Conservation (phyloP, 2,113 vertebrate genomes). For the Microcebus jonahi region DNA sequence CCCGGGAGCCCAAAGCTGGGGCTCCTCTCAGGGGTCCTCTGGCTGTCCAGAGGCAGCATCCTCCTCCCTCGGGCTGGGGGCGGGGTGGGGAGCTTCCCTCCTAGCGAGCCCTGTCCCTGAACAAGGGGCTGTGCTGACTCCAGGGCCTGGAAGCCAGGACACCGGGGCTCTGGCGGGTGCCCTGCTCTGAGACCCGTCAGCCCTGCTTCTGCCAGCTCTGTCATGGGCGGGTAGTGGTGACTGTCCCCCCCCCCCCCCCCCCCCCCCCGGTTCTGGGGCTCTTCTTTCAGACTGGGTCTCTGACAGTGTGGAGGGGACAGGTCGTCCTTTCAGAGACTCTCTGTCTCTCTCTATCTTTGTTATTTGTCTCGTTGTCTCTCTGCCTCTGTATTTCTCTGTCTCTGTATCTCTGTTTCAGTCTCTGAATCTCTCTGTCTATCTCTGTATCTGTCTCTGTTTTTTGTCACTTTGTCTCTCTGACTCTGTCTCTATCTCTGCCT, state of each 20-base stretch:
- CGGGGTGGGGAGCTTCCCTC: background rate
- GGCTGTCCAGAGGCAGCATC: background rate
- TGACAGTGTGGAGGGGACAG: background rate
- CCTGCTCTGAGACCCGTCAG: background rate
- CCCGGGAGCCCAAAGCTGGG: background rate
- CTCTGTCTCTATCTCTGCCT: background rate
- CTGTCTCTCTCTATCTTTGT: background rate
- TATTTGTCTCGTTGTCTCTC: background rate
- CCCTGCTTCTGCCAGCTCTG: background rate
- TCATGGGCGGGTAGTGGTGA: too few relatives aligned
- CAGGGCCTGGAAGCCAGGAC: background rate
- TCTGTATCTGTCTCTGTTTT: background rate
- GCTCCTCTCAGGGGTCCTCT: too few relatives aligned
- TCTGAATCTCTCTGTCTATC: background rate
- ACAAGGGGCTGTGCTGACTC: background rate
- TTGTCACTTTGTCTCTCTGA: background rate
- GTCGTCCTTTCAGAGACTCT: background rate
- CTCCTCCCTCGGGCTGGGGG: fast-evolving
- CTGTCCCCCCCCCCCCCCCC: background rate
- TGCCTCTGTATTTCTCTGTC: too few relatives aligned
- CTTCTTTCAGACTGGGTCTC: background rate
- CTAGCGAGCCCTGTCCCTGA: background rate
- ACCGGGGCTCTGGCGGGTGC: background rate
- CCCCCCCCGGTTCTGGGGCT: background rate
- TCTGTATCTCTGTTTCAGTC: background rate